These are phyloP conservation scores for Anastrepha obliqua DNA, from an alignment of 1,140 invertebrate species.

Conservation along the genomic window DNA sequence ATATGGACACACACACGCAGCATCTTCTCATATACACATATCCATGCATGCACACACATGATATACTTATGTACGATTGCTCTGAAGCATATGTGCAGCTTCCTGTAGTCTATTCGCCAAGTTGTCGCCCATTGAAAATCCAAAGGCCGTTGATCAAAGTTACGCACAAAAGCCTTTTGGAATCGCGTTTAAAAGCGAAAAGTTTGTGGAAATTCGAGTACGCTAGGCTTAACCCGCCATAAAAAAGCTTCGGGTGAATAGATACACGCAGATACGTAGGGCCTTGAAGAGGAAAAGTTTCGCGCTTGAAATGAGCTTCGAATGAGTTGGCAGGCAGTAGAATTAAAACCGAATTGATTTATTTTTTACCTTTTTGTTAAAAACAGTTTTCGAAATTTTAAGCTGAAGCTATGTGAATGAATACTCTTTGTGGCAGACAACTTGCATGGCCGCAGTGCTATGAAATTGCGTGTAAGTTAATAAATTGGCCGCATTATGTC, in stretches of 20 bases:
- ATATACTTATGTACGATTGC: neutral
- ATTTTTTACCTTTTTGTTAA: neutral
- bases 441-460: too few species aligned
- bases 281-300: conserved; percentile 30
- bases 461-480: too few species aligned
- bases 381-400: neutral
- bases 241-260: neutral
- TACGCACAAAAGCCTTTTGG: conserved; percentile 39
- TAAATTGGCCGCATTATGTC: too few species aligned
- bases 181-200: conserved; percentile 21
- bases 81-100: neutral
- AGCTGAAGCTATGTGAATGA: too few species aligned
- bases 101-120: neutral
- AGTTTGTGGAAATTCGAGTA: conserved; percentile 21
- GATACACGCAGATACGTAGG: neutral
- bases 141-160: conserved; percentile 41
- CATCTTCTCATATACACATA: neutral
- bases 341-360: conserved; percentile 11
- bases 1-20: neutral
- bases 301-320: neutral
- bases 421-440: too few species aligned
- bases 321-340: neutral
- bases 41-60: neutral
- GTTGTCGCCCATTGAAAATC: conserved; percentile 4
- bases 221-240: neutral